Conservation (phyloP, 2,888 invertebrate species). For the Dolichomitus sp. region DNA sequence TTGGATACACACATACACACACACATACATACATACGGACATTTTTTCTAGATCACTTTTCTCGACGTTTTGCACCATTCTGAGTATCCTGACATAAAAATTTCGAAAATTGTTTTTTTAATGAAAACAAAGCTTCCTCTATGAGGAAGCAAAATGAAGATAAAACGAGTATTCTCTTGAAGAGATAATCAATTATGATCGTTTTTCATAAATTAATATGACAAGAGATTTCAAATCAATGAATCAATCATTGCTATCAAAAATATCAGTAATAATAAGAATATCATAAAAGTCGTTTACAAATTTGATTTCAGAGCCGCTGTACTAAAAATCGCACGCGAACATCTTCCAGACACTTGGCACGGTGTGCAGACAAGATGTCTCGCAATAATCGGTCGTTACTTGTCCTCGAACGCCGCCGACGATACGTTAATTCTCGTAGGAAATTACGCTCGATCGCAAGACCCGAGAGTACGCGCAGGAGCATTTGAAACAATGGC, state of each 20-base stretch:
- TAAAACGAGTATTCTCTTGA: too few relatives aligned
- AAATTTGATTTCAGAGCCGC: conserved; percentile 72
- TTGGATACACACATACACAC: too few relatives aligned
- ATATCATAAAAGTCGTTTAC: conserved; percentile 11
- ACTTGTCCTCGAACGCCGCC: conserved; percentile 89
- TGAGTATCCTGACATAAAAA: too few relatives aligned
- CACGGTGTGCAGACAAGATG: conserved; percentile 94
- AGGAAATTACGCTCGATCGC: conserved; percentile 94
- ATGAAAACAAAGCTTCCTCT: too few relatives aligned
- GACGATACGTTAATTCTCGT: conserved; percentile 89
- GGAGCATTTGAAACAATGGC: conserved; percentile 96
- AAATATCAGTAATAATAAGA: background rate
- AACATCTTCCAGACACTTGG: conserved; percentile 92
- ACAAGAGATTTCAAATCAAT: background rate
- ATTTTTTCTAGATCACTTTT: too few relatives aligned
- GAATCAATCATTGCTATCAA: background rate
- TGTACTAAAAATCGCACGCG: conserved; percentile 88
- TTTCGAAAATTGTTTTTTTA: too few relatives aligned
- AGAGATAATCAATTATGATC: too few relatives aligned
- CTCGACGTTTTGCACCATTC: too few relatives aligned
- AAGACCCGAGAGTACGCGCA: conserved; percentile 96
- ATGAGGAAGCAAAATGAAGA: too few relatives aligned
- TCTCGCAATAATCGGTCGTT: conserved; percentile 92
- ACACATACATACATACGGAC: too few relatives aligned
- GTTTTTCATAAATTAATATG: too few relatives aligned